These are phyloP conservation scores for Drosophila conformis DNA, from an alignment of 2,888 invertebrate genomes.

Conservation along the genomic window DNA sequence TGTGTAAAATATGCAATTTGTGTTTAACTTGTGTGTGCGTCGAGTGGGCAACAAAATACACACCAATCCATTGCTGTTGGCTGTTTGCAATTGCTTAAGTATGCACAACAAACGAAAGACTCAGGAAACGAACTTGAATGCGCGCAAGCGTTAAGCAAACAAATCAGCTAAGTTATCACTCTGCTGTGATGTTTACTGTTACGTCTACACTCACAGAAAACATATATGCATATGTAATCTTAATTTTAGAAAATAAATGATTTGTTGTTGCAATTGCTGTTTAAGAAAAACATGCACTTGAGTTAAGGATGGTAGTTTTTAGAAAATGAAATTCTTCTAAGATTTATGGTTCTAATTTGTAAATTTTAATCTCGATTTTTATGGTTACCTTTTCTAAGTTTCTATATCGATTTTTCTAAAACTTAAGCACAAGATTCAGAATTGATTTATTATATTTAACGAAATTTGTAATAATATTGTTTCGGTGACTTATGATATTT, in stretches of 20 bases:
- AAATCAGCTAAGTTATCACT: constrained; percentile 51
- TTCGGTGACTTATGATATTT: not conserved
- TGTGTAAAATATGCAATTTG: constrained; percentile 66
- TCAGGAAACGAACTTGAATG: constrained; percentile 76
- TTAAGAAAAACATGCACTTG: not conserved
- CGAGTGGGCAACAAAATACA: constrained; percentile 33
- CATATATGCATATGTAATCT: not conserved
- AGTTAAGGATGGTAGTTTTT: not conserved
- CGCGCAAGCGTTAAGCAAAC: constrained; percentile 64
- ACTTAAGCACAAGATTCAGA: not conserved
- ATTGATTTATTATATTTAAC: not conserved
- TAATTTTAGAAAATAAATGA: not conserved
- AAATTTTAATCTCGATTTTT: not conserved
- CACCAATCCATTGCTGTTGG: not conserved
- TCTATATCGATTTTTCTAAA: not conserved
- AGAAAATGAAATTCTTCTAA: not conserved
- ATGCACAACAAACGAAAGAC: constrained; percentile 55
- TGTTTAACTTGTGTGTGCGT: constrained; percentile 51
- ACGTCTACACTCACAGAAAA: constrained; percentile 7
- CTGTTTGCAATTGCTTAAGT: constrained; percentile 38
- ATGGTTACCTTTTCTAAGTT: not conserved
- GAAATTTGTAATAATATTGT: not conserved
- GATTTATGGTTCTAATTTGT: not conserved
- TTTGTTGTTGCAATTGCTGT: not conserved
- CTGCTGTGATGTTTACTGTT: constrained; percentile 5